A percentile compares a stretch with the other conserved stretches of the same genome.
These are phyloP conservation scores for Agapostemon virescens DNA, from an alignment of 2,888 invertebrate species.

Conservation along the genomic window DNA sequence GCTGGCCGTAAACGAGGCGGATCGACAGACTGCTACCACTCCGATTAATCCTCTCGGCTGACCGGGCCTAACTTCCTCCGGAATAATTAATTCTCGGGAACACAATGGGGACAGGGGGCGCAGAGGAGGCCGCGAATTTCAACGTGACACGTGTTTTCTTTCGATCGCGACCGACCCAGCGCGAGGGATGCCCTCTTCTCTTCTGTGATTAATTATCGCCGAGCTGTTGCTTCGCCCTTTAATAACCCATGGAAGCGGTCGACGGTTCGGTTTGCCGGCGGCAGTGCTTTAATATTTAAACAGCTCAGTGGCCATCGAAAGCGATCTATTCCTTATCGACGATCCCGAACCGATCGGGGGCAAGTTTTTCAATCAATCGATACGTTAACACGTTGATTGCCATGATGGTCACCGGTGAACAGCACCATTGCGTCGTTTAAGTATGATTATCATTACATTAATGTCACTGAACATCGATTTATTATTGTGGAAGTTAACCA, in stretches of 20 bases:
- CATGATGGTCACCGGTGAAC: no score
- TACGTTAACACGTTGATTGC: no score
- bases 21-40: slow-evolving; percentile 44
- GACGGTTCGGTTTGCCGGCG: not conserved
- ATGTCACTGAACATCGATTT: no score
- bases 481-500: no score
- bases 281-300: not conserved
- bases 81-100: slow-evolving; percentile 41
- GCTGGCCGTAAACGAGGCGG: slow-evolving; percentile 53
- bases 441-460: no score
- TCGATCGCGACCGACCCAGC: not conserved
- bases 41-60: slow-evolving; percentile 51
- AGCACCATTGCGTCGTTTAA: no score
- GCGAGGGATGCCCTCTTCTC: not conserved
- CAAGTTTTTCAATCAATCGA: no score
- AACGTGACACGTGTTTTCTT: slow-evolving; percentile 27
- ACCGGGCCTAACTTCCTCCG: slow-evolving; percentile 31
- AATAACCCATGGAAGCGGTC: slow-evolving; percentile 14
- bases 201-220: slow-evolving; percentile 29
- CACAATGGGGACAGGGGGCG: not conserved
- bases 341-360: not conserved
- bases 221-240: slow-evolving; percentile 1
- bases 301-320: not conserved
- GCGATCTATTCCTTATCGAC: not conserved
- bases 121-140: slow-evolving; percentile 24